phyloP scores from a whole-genome alignment of 2,113 vertebrate species.

The Rhea americana region DNA sequence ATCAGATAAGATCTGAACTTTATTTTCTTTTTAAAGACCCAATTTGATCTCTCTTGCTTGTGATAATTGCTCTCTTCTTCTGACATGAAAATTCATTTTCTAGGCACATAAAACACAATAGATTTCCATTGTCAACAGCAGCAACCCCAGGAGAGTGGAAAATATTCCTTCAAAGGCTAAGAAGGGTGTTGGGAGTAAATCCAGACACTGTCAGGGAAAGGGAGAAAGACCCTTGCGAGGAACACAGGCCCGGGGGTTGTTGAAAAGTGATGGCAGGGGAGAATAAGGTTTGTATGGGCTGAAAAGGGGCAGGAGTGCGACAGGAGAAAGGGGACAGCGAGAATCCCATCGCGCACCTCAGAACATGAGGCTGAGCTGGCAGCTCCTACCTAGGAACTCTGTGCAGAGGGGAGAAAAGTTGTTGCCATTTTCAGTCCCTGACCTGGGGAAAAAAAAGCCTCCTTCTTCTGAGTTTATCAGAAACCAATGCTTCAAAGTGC shows the following conservation, averaged over 20 bases:
- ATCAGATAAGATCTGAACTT: slow-evolving; percentile 72
- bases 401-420: neutral
- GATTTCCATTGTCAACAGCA: slow-evolving; percentile 66
- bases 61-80: slow-evolving; percentile 70
- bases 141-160: slow-evolving; percentile 47
- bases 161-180: slow-evolving; percentile 54
- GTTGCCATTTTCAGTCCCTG: neutral
- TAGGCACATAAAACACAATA: slow-evolving; percentile 69
- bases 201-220: neutral
- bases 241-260: neutral
- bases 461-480: slow-evolving; percentile 39
- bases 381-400: neutral
- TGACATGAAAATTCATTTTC: slow-evolving; percentile 73
- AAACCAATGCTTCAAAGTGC: slow-evolving; percentile 54
- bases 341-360: rapidly evolving
- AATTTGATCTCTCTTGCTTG: slow-evolving; percentile 69
- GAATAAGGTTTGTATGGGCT: neutral
- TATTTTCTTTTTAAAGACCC: slow-evolving; percentile 73
- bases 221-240: neutral
- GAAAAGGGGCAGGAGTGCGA: neutral
- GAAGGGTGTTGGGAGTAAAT: slow-evolving; percentile 29
- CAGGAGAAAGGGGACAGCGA: neutral
- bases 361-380: neutral
- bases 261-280: neutral
- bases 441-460: neutral